Conservation (phyloP, 2,797 vertebrate species). For the Anas bernieri region DNA sequence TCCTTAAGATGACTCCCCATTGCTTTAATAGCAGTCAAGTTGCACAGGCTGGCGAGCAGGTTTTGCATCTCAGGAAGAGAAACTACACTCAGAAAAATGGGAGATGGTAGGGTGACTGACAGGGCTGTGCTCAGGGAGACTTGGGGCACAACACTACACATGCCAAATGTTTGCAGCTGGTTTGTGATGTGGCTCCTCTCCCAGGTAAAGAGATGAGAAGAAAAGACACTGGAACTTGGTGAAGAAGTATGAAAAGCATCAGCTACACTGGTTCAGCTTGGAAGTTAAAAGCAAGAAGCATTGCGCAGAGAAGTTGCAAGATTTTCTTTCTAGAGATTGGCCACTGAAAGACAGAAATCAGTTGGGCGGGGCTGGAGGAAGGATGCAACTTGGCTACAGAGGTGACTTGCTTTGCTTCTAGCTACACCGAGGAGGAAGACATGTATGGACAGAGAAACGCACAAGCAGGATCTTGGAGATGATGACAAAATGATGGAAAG, state of each 20-base stretch:
- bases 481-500: not conserved
- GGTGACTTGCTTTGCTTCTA: rapidly evolving
- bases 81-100: not conserved
- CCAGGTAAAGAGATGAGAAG: not conserved
- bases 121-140: not conserved
- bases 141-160: not conserved
- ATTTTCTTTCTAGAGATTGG: not conserved
- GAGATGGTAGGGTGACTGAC: not conserved
- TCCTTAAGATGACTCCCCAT: not conserved
- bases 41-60: not conserved
- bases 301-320: not conserved
- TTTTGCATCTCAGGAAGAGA: not conserved
- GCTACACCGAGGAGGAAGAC: not conserved
- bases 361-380: not conserved
- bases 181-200: not conserved
- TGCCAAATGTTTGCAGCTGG: not conserved
- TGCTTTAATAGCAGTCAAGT: not conserved
- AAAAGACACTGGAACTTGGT: rapidly evolving
- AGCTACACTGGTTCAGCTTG: rapidly evolving
- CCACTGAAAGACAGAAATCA: not conserved
- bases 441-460: rapidly evolving
- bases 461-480: not conserved
- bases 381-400: not conserved
- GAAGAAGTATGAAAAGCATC: rapidly evolving
- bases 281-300: not conserved